Percentiles rank a stretch among this genome's conserved stretches.
Evolutionary conservation across 2,113 vertebrate genomes (phyloP).

Genomic region (Andinoacara biseriatus): DNA sequence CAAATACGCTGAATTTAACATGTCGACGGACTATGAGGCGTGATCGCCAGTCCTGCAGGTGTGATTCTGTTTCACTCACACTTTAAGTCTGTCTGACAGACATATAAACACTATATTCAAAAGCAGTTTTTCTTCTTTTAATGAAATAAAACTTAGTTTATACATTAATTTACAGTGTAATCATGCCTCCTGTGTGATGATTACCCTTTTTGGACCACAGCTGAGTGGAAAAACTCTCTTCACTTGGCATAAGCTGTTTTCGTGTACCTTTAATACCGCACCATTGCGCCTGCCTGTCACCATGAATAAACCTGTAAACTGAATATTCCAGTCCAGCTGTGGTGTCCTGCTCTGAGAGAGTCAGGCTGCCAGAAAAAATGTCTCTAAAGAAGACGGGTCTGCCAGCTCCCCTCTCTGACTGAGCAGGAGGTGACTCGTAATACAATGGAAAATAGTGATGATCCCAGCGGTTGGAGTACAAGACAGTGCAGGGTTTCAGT

Average conservation of each 20-base stretch:
- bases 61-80: not conserved
- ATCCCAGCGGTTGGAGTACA: conserved; percentile 12
- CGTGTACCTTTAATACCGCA: conserved; percentile 42
- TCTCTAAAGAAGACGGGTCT: conserved; percentile 14
- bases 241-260: conserved; percentile 26
- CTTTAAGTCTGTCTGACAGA: not conserved
- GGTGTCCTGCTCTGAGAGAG: conserved; percentile 28
- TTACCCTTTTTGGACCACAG: conserved; percentile 12
- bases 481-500: conserved; percentile 9
- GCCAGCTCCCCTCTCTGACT: conserved; percentile 33
- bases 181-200: conserved; percentile 27
- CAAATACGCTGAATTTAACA: not conserved
- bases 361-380: conserved; percentile 14
- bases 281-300: conserved; percentile 41
- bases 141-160: conserved; percentile 25
- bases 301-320: conserved; percentile 65
- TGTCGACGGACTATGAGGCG: not conserved
- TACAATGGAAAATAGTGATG: conserved; percentile 35
- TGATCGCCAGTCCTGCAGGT: not conserved
- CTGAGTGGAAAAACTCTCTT: conserved; percentile 48
- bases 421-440: conserved; percentile 21
- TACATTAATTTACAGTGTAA: conserved; percentile 35
- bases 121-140: conserved; percentile 3
- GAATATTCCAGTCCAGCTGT: conserved; percentile 57
- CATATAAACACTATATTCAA: not conserved